Base-by-base conservation (phyloP, 2,113 vertebrate genomes). In the Garra rufa region DNA sequence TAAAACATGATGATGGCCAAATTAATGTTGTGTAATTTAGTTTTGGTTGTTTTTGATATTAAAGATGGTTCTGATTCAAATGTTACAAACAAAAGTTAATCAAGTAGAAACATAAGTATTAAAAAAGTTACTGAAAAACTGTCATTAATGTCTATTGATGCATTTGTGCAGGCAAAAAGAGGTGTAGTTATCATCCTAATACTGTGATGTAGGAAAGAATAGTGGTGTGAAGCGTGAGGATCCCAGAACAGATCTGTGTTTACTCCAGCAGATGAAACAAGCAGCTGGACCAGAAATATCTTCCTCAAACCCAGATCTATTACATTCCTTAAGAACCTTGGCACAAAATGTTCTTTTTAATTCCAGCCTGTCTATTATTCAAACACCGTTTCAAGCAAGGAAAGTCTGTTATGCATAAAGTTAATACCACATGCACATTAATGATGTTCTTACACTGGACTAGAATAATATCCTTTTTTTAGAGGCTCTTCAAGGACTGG, bases 241-340 rank as follows among this genome's bases (percentile, higher is more conserved):
- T 21, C 26, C 46, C 2, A 9, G 26, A 14, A 52, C 48, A 52
- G 44, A 44, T 74, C 14, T 19, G 71, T 28, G 44, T 74, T 26
- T 74, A 4, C 63, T 38, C 15, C 7, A 38, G 30, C 63, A 67
- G 15, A 67, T 4, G 6, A 67, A 67, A 65, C 63, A 34, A 48
- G 7, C 43, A 50, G 44, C 71, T 19, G 24, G 44, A 75, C 24
- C 44, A 48, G 8, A 15, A 30, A 19, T 75, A 17, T 50, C 14
- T 30, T 75, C 71, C 24, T 75, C 71, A 28, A 75, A 50, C 71
- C 71, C 71, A 75, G 24, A 75, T 48, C 24, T 10, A 9, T 30
- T 48, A 19, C 26, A 19, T 10, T 30, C 24, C 17, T 26, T 5
- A 1, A 57, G 65, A 69, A 38, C 61, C 28, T 65, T 14, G 2